These are phyloP conservation scores for Miniopterus natalensis DNA, from an alignment of 2,113 vertebrate species.

Conservation along the genomic window DNA sequence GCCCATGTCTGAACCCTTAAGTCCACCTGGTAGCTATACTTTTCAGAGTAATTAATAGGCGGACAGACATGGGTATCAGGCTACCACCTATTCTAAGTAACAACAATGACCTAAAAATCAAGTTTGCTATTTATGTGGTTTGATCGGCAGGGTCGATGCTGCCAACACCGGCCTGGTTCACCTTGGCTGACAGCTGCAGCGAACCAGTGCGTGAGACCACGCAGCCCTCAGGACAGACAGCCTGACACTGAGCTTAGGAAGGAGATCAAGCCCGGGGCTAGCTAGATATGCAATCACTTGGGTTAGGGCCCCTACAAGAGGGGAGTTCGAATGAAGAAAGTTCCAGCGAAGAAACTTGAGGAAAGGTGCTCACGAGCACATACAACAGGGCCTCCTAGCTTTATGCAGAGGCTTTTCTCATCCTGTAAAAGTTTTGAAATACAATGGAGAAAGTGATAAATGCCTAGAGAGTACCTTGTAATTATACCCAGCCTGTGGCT, in stretches of 20 bases:
- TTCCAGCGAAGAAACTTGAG: not conserved
- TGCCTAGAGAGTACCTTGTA: not conserved
- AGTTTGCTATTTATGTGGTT: not conserved
- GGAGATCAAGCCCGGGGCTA: not conserved
- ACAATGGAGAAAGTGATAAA: not conserved
- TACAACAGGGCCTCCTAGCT: not conserved
- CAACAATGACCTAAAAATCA: not conserved
- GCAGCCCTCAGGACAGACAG: not conserved
- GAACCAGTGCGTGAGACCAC: not conserved
- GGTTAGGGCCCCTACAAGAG: not conserved
- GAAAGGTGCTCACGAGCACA: not conserved
- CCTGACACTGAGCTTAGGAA: not conserved
- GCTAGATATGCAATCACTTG: not conserved
- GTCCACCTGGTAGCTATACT: not conserved
- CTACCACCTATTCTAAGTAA: not conserved
- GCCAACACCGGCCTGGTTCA: not conserved
- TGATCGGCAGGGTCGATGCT: rapidly evolving
- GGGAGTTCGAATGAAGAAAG: not conserved
- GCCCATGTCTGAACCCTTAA: not conserved
- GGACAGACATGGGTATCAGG: not conserved
- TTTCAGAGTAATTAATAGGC: not conserved
- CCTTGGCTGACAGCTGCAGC: not conserved
- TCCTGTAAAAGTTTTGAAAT: not conserved
- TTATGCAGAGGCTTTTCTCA: not conserved
- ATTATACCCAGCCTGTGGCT: not conserved